These are phyloP conservation scores for Lagorchestes hirsutus DNA, from an alignment of 2,797 vertebrate genomes.

Conservation along the genomic window DNA sequence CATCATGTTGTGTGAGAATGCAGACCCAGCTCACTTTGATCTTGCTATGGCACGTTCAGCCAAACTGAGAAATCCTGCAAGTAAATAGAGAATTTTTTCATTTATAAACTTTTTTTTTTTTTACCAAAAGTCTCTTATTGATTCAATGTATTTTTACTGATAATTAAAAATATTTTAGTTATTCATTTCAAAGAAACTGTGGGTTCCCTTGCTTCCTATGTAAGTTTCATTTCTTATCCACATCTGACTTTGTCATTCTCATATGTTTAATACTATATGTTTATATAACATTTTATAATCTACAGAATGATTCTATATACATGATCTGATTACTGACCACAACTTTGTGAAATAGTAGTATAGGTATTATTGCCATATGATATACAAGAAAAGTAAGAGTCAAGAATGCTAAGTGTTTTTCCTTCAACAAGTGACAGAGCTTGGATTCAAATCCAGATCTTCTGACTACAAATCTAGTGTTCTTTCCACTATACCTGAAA, in stretches of 20 bases:
- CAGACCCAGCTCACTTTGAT: slow-evolving; percentile 94
- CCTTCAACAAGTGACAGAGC: neutral
- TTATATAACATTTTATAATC: neutral
- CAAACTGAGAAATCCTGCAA: slow-evolving; percentile 93
- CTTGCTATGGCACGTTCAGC: slow-evolving; percentile 93
- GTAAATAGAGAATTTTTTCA: slow-evolving; percentile 83
- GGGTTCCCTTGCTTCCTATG: slow-evolving; percentile 7
- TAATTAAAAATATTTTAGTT: slow-evolving; percentile 16
- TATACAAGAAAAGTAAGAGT: neutral
- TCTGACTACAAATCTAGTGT: neutral
- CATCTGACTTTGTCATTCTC: neutral
- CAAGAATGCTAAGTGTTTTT: neutral
- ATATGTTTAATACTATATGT: neutral
- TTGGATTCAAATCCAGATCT: neutral
- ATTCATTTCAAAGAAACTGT: neutral
- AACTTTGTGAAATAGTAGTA: neutral
- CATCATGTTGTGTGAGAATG: slow-evolving; percentile 95
- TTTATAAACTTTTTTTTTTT: neutral
- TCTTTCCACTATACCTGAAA: slow-evolving; percentile 16
- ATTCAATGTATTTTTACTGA: slow-evolving; percentile 36
- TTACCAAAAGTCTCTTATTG: slow-evolving; percentile 35
- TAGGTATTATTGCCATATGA: neutral
- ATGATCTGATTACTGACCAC: neutral
- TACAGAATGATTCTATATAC: neutral
- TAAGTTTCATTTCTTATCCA: slow-evolving; percentile 39